These are phyloP conservation scores for Drosophila albomicans DNA, from an alignment of 1,140 invertebrate species.

Conservation along the genomic window DNA sequence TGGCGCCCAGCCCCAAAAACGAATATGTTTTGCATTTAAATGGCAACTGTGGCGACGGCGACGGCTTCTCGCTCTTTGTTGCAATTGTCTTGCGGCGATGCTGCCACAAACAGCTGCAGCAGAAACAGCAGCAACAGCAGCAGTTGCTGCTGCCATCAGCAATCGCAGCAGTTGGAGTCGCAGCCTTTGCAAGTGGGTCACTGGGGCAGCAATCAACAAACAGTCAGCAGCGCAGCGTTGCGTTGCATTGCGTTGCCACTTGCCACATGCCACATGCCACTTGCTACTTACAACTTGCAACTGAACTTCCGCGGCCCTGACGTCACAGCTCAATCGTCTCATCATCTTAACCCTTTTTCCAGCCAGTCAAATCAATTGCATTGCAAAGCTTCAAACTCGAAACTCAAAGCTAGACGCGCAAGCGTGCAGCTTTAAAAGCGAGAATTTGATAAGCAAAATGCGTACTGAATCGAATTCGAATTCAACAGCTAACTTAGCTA, in stretches of 20 bases:
- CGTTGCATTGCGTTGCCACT: constrained; percentile 1
- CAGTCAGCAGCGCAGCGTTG: constrained; percentile 33
- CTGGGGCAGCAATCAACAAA: constrained; percentile 71
- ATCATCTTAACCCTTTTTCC: background rate
- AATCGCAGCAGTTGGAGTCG: constrained; percentile 6
- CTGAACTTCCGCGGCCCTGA: constrained; percentile 55
- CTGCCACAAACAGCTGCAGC: constrained; percentile 44
- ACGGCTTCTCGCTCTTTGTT: constrained; percentile 58
- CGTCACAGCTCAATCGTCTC: constrained; percentile 43
- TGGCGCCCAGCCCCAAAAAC: constrained; percentile 40
- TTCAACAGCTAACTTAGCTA: no score
- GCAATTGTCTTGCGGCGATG: constrained; percentile 65
- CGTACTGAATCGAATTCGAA: no score
- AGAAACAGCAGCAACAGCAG: constrained; percentile 1
- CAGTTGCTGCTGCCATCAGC: background rate
- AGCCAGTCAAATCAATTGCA: background rate
- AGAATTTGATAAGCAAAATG: background rate
- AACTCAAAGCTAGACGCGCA: constrained; percentile 1
- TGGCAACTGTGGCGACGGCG: constrained; percentile 56
- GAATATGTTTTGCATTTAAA: constrained; percentile 74
- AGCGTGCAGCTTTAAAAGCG: constrained; percentile 9
- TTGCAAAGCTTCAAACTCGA: background rate
- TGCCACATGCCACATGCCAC: background rate
- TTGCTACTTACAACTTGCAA: constrained; percentile 34
- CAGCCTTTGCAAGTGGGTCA: constrained; percentile 67